Conservation (phyloP, 2,888 invertebrate genomes). For the Cephus pygmeus region DNA sequence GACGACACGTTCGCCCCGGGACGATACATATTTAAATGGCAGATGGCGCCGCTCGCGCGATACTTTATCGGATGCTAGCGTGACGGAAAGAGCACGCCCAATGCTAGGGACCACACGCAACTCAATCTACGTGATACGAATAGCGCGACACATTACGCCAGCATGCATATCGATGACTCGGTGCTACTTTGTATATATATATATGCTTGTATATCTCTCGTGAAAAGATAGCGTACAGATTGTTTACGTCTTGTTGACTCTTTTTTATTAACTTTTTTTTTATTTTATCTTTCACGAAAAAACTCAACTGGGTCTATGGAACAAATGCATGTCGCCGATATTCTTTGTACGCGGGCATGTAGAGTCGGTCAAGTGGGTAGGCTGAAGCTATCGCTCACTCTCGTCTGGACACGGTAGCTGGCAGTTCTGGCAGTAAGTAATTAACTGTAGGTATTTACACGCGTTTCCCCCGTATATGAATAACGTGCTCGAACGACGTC, state of each 20-base stretch:
- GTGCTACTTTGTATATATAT: background rate
- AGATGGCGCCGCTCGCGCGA: constrained; percentile 24
- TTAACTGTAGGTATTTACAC: constrained; percentile 50
- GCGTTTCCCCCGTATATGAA: constrained; percentile 41
- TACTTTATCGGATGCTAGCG: constrained; percentile 28
- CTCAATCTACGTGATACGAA: constrained; percentile 15
- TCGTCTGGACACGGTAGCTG: constrained; percentile 48
- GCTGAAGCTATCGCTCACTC: constrained; percentile 48
- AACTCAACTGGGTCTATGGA: background rate
- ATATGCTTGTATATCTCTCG: background rate
- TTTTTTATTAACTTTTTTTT: background rate
- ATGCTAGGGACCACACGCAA: constrained; percentile 12
- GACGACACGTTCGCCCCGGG: constrained; percentile 15
- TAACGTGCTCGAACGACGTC: constrained; percentile 36
- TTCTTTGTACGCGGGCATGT: constrained; percentile 1
- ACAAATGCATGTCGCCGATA: background rate
- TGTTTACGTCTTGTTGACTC: background rate
- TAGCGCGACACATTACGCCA: constrained; percentile 5
- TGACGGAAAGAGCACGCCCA: constrained; percentile 1
- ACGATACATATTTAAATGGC: constrained; percentile 35
- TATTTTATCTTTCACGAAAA: background rate
- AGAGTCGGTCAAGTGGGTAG: constrained; percentile 15
- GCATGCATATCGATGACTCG: constrained; percentile 12
- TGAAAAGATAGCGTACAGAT: background rate
- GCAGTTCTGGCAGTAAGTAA: constrained; percentile 56